phyloP scores from a whole-genome alignment of 1,140 invertebrate genomes.

The Araneus ventricosus region DNA sequence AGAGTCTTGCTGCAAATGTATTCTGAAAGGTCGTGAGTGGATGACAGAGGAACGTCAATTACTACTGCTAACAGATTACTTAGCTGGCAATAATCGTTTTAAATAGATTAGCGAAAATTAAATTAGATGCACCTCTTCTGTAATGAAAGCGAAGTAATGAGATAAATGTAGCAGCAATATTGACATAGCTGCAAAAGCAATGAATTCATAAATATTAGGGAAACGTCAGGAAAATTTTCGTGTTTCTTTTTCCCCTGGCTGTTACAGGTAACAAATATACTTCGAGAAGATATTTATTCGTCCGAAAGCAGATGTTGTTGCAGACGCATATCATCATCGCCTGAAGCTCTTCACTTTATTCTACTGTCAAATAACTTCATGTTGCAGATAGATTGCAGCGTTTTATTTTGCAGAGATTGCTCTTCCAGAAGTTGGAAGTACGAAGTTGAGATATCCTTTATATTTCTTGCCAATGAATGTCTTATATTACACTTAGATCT shows the following conservation, averaged over 20 bases:
- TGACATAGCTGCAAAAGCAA: conserved; percentile 23
- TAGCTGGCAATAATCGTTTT: conserved; percentile 14
- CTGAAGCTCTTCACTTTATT: conserved; percentile 34
- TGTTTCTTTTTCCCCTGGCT: conserved; percentile 20
- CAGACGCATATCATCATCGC: conserved; percentile 25
- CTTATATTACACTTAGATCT: not conserved
- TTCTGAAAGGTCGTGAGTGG: not conserved
- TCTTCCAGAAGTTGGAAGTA: not conserved
- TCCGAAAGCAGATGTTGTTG: conserved; percentile 14
- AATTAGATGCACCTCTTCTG: not conserved
- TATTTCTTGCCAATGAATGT: not conserved
- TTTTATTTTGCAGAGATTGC: not conserved
- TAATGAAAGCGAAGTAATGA: conserved; percentile 1
- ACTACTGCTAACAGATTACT: not conserved
- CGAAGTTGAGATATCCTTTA: not conserved
- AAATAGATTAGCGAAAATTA: conserved; percentile 17
- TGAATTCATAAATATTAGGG: conserved; percentile 47
- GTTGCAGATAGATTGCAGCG: not conserved
- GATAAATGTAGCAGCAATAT: not conserved
- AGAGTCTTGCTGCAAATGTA: not conserved
- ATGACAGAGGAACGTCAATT: not conserved
- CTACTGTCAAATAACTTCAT: conserved; percentile 1
- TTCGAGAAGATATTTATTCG: conserved; percentile 20
- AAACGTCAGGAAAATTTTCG: not conserved
- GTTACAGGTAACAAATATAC: conserved; percentile 42